Percentiles rank a stretch among this genome's conserved stretches.
phyloP scores from a whole-genome alignment of 2,888 invertebrate genomes.

The Mantis religiosa region DNA sequence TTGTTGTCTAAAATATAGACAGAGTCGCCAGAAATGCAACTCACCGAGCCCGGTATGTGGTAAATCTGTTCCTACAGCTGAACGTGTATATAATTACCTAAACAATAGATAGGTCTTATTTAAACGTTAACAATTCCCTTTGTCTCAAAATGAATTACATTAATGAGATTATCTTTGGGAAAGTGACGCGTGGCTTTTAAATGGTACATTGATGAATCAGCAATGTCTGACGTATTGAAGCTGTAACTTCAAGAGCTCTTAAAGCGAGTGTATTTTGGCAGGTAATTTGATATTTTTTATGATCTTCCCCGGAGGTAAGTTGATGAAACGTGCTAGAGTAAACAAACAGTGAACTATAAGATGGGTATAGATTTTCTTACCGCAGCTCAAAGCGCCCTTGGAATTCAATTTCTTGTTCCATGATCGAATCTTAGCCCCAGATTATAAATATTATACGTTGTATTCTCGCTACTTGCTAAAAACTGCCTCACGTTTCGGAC shows the following conservation, averaged over 20 bases:
- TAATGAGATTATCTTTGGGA: not conserved
- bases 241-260: not conserved
- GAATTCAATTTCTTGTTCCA: not conserved
- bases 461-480: not conserved
- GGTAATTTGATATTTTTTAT: not conserved
- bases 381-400: not conserved
- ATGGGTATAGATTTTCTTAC: not conserved
- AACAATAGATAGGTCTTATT: not conserved
- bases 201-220: not conserved
- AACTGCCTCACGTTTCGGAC: not conserved
- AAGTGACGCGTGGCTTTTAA: not conserved
- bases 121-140: not conserved
- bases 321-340: not conserved
- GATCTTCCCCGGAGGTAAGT: not conserved
- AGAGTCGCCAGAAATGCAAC: too few relatives aligned
- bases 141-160: not conserved
- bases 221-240: not conserved
- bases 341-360: not conserved
- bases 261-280: not conserved
- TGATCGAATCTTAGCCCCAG: not conserved
- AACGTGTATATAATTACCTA: not conserved
- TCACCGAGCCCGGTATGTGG: too few relatives aligned
- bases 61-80: too few relatives aligned
- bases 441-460: not conserved
- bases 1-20: too few relatives aligned